These are phyloP conservation scores for Brachionus rotundiformis DNA, from an alignment of 1,140 invertebrate genomes.

Conservation along the genomic window DNA sequence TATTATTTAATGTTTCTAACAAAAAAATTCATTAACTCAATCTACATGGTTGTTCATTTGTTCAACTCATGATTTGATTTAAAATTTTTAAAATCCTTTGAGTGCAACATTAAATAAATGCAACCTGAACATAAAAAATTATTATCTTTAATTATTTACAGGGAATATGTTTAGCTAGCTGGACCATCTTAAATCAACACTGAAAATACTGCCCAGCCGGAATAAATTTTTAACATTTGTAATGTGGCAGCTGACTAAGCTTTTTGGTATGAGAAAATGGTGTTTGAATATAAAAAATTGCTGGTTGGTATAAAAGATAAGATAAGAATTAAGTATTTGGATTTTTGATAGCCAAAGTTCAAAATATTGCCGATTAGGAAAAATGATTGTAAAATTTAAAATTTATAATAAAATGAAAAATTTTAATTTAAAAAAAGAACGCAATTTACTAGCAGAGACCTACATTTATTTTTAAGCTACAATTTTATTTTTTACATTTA, in stretches of 20 bases:
- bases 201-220: too few species aligned
- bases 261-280: background rate
- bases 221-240: too few species aligned
- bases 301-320: background rate
- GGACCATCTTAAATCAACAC: background rate
- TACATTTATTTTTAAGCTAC: background rate
- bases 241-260: background rate
- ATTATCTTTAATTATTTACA: background rate
- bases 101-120: background rate
- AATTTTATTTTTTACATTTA: background rate
- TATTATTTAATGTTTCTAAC: background rate
- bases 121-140: background rate
- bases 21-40: background rate
- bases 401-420: background rate
- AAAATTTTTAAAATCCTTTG: background rate
- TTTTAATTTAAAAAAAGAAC: background rate
- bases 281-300: background rate
- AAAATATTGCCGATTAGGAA: background rate
- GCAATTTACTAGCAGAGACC: background rate
- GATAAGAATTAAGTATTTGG: background rate
- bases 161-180: background rate
- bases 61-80: background rate
- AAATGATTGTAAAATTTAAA: background rate
- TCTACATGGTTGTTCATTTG: background rate
- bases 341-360: background rate